phyloP scores from a whole-genome alignment of 2,888 invertebrate species.

The Disparrhopalites patrizii region DNA sequence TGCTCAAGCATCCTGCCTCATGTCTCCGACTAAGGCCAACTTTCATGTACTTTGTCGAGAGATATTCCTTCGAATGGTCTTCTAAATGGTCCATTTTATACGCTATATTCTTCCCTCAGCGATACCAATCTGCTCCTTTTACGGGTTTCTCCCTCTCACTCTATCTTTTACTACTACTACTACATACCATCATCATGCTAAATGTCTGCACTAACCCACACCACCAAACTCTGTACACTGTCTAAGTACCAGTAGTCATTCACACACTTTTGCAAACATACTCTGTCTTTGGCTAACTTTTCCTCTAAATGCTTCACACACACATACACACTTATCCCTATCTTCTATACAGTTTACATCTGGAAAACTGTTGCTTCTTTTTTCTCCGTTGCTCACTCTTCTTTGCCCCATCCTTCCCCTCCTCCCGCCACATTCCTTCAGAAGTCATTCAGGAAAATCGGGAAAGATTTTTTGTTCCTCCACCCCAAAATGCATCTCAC shows the following conservation, averaged over 20 bases:
- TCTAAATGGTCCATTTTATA: conserved; percentile 42
- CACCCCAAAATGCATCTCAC: no score
- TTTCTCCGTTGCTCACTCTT: no score
- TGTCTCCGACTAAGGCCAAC: conserved; percentile 2
- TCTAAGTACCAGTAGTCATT: background rate
- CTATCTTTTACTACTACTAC: background rate
- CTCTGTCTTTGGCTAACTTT: conserved; percentile 1
- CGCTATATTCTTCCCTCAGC: conserved; percentile 31
- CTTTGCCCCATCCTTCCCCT: background rate
- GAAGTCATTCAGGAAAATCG: background rate
- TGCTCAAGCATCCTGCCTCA: no score
- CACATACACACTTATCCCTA: background rate
- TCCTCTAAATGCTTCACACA: background rate
- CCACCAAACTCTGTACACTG: conserved; percentile 4
- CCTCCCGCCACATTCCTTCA: conserved; percentile 15
- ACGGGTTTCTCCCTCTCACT: conserved; percentile 19
- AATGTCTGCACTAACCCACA: background rate
- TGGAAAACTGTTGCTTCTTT: conserved; percentile 17
- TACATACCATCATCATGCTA: conserved; percentile 12
- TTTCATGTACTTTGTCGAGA: conserved; percentile 13
- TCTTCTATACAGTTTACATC: background rate
- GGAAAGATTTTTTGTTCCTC: background rate
- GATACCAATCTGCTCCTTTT: conserved; percentile 31
- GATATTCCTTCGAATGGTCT: conserved; percentile 32
- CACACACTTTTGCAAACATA: conserved; percentile 8